Evolutionary conservation across 2,888 invertebrate species (phyloP).

Genomic region (Miltochrista miniata): DNA sequence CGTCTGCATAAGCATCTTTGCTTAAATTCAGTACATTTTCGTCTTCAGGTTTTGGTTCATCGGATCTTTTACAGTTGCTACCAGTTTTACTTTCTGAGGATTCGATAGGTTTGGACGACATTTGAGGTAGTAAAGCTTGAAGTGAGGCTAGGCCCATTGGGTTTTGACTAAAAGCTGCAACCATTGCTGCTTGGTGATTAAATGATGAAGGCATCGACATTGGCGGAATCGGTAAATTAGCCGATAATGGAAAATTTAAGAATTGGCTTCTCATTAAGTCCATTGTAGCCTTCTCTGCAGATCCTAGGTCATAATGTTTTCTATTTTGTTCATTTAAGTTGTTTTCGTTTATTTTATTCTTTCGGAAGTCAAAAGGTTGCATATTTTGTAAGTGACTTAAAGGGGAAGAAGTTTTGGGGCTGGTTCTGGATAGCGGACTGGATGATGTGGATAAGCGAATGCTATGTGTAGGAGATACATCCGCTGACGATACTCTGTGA

Average conservation of each 20-base stretch:
- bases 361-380: slow-evolving; percentile 97
- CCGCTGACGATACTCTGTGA: slow-evolving; percentile 63
- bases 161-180: slow-evolving; percentile 84
- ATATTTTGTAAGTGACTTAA: slow-evolving; percentile 95
- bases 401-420: slow-evolving; percentile 89
- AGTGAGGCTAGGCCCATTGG: slow-evolving; percentile 85
- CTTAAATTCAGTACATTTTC: slow-evolving; percentile 77
- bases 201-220: slow-evolving; percentile 79
- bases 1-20: slow-evolving; percentile 71
- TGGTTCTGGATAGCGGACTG: slow-evolving; percentile 77
- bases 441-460: slow-evolving; percentile 75
- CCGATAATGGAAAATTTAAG: slow-evolving; percentile 84
- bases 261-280: slow-evolving; percentile 86
- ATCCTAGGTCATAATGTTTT: slow-evolving; percentile 71
- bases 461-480: slow-evolving; percentile 70
- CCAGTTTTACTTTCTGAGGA: slow-evolving; percentile 67
- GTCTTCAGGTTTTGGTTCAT: slow-evolving; percentile 63
- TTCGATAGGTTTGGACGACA: slow-evolving; percentile 80
- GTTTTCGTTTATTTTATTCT: slow-evolving; percentile 71
- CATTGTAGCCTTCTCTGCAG: slow-evolving; percentile 74
- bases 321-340: slow-evolving; percentile 69
- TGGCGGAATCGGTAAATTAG: slow-evolving; percentile 85
- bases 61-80: slow-evolving; percentile 54
- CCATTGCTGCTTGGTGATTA: slow-evolving; percentile 86
- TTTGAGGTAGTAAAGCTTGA: slow-evolving; percentile 85